Evolutionary conservation across 2,888 invertebrate genomes (phyloP).

Genomic region (Alsophila aescularia): DNA sequence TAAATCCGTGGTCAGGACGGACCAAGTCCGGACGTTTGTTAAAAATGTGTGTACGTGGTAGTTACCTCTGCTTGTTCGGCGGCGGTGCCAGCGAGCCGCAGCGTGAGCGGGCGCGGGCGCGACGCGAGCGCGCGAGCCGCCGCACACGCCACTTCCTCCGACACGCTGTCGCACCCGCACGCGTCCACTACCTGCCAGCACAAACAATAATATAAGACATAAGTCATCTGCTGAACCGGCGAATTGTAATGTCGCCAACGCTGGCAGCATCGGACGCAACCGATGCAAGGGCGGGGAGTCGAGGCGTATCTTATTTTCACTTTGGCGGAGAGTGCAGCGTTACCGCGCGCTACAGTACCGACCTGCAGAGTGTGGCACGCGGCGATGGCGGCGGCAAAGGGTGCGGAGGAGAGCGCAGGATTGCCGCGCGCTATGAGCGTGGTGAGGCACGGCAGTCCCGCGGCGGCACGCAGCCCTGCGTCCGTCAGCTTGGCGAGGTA

Average conservation of each 20-base stretch:
- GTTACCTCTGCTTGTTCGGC: conserved; percentile 48
- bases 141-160: conserved; percentile 56
- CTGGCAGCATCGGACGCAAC: too few relatives aligned
- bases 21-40: too few relatives aligned
- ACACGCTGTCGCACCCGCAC: conserved; percentile 68
- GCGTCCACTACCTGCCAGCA: conserved; percentile 61
- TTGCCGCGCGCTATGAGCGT: conserved; percentile 58
- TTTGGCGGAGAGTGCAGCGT: background rate
- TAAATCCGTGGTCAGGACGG: too few relatives aligned
- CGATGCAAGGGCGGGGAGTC: too few relatives aligned
- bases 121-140: conserved; percentile 49
- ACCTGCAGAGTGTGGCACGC: conserved; percentile 58
- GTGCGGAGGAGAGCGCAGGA: conserved; percentile 53
- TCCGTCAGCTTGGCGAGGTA: conserved; percentile 64
- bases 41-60: background rate
- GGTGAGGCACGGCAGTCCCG: conserved; percentile 41
- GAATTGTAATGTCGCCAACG: too few relatives aligned
- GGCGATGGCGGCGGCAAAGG: conserved; percentile 52
- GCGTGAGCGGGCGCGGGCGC: conserved; percentile 53
- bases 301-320: too few relatives aligned
- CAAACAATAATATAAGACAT: too few relatives aligned
- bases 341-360: background rate
- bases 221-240: too few relatives aligned
- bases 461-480: conserved; percentile 13
- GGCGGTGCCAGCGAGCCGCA: conserved; percentile 62